A percentile compares a stretch with the other conserved stretches of the same genome.
Conservation (phyloP, 2,888 invertebrate species). For the Mesodorylaimus sp. region DNA sequence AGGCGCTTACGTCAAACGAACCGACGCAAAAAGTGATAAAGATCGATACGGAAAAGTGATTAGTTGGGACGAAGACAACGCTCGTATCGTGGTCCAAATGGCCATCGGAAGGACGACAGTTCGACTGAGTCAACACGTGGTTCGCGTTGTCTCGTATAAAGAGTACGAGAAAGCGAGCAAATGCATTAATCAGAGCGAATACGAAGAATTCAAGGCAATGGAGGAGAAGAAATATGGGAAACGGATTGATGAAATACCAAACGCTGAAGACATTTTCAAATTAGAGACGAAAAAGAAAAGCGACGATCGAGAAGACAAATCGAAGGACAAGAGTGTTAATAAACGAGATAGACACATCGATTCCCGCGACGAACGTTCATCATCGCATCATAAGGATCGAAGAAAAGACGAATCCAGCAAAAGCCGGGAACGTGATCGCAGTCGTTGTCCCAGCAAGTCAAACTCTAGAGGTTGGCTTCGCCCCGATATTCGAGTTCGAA, state of each 20-base stretch:
- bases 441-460: too few relatives aligned
- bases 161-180: slow-evolving; percentile 63
- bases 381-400: slow-evolving; percentile 1
- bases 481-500: slow-evolving; percentile 30
- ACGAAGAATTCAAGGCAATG: too few relatives aligned
- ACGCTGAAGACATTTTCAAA: not conserved
- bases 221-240: too few relatives aligned
- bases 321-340: not conserved
- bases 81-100: slow-evolving; percentile 51
- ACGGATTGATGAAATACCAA: too few relatives aligned
- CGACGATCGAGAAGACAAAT: not conserved
- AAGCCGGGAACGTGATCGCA: too few relatives aligned
- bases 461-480: slow-evolving; percentile 23
- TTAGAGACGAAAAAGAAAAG: not conserved
- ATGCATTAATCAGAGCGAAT: slow-evolving; percentile 55
- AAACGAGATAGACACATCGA: not conserved
- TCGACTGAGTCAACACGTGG: slow-evolving; percentile 32
- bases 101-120: slow-evolving; percentile 16
- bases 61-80: slow-evolving; percentile 62
- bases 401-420: not conserved
- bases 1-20: slow-evolving; percentile 10
- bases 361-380: not conserved
- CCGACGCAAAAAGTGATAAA: slow-evolving; percentile 4
- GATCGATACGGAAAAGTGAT: slow-evolving; percentile 13
- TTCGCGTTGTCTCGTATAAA: slow-evolving; percentile 54